These are phyloP conservation scores for Protophormia terraenovae DNA, from an alignment of 2,888 invertebrate species.

Conservation along the genomic window DNA sequence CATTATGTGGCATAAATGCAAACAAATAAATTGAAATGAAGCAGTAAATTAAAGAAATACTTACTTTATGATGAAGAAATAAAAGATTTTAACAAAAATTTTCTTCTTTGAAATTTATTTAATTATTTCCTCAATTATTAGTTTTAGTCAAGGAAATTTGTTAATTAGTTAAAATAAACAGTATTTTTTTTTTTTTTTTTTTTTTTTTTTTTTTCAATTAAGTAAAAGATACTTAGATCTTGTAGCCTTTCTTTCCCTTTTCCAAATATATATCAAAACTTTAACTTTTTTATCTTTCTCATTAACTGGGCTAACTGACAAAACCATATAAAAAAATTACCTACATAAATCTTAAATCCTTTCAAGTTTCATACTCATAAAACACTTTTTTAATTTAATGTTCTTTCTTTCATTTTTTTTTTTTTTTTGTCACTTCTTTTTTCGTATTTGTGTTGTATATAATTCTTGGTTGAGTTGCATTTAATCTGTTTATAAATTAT, in stretches of 20 bases:
- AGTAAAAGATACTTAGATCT: no score
- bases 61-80: no score
- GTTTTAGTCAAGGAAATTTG: no score
- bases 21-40: no score
- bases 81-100: no score
- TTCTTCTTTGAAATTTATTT: no score
- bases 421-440: constrained; percentile 35
- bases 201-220: no score
- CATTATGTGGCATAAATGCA: background rate
- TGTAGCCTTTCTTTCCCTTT: background rate
- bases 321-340: background rate
- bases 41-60: no score
- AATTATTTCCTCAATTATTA: no score
- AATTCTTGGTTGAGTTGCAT: constrained; percentile 28
- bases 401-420: background rate
- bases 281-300: background rate
- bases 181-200: no score
- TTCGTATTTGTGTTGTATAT: background rate
- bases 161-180: no score
- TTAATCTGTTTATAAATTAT: constrained; percentile 48
- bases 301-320: constrained; percentile 27
- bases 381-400: constrained; percentile 37
- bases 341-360: constrained; percentile 41
- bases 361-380: constrained; percentile 20
- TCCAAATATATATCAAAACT: no score